Percentiles rank a stretch among this genome's conserved stretches.
Evolutionary conservation across 2,888 invertebrate species (phyloP).

Genomic region (Cephus spinipes): DNA sequence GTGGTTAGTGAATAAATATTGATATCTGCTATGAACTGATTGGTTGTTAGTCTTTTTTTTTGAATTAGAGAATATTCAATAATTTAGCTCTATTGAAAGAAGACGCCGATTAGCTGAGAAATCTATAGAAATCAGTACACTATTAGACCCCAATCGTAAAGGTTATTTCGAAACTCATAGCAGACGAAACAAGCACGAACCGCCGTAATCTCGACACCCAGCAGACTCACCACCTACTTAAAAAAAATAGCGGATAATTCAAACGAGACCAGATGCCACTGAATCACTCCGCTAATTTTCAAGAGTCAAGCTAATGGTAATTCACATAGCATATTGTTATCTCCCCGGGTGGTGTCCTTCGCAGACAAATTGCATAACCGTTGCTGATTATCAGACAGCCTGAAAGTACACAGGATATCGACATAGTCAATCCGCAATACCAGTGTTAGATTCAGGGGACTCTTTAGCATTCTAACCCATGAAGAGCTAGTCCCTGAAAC

Average conservation of each 20-base stretch:
- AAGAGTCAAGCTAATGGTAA: not conserved
- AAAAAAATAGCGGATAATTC: not conserved
- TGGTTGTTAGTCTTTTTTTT: not conserved
- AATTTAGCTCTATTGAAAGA: not conserved
- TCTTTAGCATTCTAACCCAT: not conserved
- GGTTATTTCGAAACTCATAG: not conserved
- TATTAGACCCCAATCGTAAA: not conserved
- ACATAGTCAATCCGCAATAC: not conserved
- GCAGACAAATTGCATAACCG: not conserved
- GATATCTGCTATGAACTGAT: not conserved
- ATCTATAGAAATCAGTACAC: not conserved
- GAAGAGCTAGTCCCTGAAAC: not conserved
- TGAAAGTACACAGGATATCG: not conserved
- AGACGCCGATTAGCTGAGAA: not conserved
- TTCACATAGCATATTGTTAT: not conserved
- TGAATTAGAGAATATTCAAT: not conserved
- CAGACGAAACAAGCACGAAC: not conserved
- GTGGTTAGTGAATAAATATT: too few relatives aligned
- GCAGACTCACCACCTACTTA: not conserved
- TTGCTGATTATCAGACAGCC: not conserved
- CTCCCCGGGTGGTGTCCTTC: not conserved
- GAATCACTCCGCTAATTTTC: not conserved
- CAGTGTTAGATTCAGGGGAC: not conserved
- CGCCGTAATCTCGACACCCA: not conserved
- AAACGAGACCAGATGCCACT: not conserved